Conservation (phyloP, 2,797 vertebrate species). For the Sardinella longiceps region DNA sequence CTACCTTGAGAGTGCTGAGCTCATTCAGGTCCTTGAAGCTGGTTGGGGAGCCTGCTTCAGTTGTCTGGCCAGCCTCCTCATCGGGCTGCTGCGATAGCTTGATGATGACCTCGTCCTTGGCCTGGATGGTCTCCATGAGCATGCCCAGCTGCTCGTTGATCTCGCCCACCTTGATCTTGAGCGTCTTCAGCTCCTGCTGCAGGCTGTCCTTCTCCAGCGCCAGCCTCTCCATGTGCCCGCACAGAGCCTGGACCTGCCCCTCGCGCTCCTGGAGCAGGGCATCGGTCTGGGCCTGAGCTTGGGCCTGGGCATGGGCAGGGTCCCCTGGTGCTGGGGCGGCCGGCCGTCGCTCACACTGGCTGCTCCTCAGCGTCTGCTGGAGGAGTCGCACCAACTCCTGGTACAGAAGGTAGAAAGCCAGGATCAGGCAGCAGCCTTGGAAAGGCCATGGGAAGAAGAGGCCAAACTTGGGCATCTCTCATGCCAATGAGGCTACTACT, state of each 20-base stretch:
- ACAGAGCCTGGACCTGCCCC: slow-evolving; percentile 84
- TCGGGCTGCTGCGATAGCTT: slow-evolving; percentile 82
- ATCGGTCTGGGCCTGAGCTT: slow-evolving; percentile 62
- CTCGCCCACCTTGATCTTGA: slow-evolving; percentile 88
- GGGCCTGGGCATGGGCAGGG: slow-evolving; percentile 30
- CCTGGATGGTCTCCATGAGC: slow-evolving; percentile 97
- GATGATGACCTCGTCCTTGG: slow-evolving; percentile 96
- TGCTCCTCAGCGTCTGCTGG: slow-evolving; percentile 92
- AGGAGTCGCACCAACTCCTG: slow-evolving; percentile 94
- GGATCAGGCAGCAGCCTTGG: background rate
- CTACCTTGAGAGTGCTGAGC: slow-evolving; percentile 86
- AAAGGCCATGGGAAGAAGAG: background rate
- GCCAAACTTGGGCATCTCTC: background rate
- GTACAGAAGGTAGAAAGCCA: background rate
- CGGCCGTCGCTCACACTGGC: slow-evolving; percentile 83
- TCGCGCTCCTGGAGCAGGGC: slow-evolving; percentile 82
- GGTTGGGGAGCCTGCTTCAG: slow-evolving; percentile 47
- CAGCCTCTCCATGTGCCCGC: slow-evolving; percentile 85
- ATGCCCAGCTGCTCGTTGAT: slow-evolving; percentile 90
- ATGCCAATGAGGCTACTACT: background rate
- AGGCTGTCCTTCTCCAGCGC: slow-evolving; percentile 86
- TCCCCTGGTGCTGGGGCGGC: slow-evolving; percentile 54
- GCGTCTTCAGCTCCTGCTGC: slow-evolving; percentile 83
- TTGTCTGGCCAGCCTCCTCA: slow-evolving; percentile 65
- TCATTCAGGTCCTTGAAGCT: slow-evolving; percentile 81